Conservation (phyloP, 2,113 vertebrate species). For the Arothron firmamentum region DNA sequence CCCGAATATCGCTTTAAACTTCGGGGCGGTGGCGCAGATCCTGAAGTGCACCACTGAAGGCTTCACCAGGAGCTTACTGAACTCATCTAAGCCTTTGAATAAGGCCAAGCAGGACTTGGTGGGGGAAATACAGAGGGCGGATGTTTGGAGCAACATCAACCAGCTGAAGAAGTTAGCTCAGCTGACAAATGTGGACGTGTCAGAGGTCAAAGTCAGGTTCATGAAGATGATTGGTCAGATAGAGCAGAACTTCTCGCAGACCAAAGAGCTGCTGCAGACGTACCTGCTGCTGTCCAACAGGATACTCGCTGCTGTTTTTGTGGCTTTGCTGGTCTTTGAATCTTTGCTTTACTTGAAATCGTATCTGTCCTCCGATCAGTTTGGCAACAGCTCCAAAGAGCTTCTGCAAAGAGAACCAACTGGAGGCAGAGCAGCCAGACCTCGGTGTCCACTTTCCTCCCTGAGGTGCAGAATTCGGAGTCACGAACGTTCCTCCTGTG, state of each 20-base stretch:
- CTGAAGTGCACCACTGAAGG: constrained; percentile 83
- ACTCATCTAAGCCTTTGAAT: constrained; percentile 76
- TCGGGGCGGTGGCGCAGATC: constrained; percentile 71
- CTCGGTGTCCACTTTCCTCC: constrained; percentile 54
- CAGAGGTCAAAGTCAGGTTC: constrained; percentile 69
- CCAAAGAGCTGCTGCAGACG: constrained; percentile 63
- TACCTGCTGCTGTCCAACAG: constrained; percentile 68
- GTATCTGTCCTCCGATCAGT: constrained; percentile 79
- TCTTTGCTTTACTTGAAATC: constrained; percentile 80
- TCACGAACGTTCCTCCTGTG: constrained; percentile 72
- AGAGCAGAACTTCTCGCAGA: constrained; percentile 72
- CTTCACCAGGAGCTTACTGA: constrained; percentile 80
- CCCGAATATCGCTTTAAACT: constrained; percentile 82
- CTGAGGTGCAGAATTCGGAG: constrained; percentile 70
- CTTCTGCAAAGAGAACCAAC: constrained; percentile 50
- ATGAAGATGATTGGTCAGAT: constrained; percentile 69
- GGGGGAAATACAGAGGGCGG: constrained; percentile 21
- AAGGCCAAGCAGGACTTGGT: constrained; percentile 71
- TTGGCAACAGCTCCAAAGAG: constrained; percentile 82
- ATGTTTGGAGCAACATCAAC: constrained; percentile 27
- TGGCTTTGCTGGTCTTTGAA: constrained; percentile 74
- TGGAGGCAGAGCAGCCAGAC: constrained; percentile 42
- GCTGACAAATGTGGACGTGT: constrained; percentile 68
- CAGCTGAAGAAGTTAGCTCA: constrained; percentile 67
- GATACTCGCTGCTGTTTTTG: constrained; percentile 74